A percentile compares a stretch with the other conserved stretches of the same genome.
Evolutionary conservation across 1,140 invertebrate genomes (phyloP).

Genomic region (Cyclargus thomasi): DNA sequence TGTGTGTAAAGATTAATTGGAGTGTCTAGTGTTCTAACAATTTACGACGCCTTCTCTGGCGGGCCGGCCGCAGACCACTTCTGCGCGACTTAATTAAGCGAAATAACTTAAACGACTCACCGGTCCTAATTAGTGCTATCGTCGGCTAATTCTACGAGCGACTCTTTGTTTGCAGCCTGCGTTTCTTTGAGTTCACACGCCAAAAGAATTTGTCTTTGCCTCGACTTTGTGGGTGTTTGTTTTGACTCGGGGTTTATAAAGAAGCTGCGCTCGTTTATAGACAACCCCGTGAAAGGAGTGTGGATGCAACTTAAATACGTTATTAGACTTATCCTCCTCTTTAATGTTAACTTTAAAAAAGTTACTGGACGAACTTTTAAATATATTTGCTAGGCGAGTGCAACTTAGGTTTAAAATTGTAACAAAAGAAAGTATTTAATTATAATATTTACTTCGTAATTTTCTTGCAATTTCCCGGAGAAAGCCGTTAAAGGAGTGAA

Average conservation of each 20-base stretch:
- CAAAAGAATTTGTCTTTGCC: constrained; percentile 72
- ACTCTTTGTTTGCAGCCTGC: constrained; percentile 63
- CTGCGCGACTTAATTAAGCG: constrained; percentile 72
- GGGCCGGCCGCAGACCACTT: constrained; percentile 69
- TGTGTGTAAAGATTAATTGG: constrained; percentile 75
- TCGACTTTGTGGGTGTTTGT: constrained; percentile 68
- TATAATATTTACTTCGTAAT: constrained; percentile 14
- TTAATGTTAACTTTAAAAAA: background rate
- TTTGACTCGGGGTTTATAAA: constrained; percentile 46
- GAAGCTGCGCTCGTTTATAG: constrained; percentile 37
- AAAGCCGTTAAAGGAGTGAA: constrained; percentile 37
- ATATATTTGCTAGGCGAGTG: background rate
- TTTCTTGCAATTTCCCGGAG: constrained; percentile 25
- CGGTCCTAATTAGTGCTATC: constrained; percentile 70
- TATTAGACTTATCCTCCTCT: background rate
- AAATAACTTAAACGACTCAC: constrained; percentile 72
- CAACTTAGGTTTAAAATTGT: background rate
- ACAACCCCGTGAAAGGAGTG: constrained; percentile 17
- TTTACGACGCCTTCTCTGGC: constrained; percentile 61
- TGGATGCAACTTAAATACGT: constrained; percentile 7
- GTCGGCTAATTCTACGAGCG: constrained; percentile 67
- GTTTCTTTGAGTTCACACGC: constrained; percentile 63
- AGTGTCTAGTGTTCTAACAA: constrained; percentile 68
- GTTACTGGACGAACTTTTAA: background rate
- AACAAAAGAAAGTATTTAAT: constrained; percentile 9